phyloP scores from a whole-genome alignment of 2,113 vertebrate genomes.

The Ornithorhynchus anatinus region DNA sequence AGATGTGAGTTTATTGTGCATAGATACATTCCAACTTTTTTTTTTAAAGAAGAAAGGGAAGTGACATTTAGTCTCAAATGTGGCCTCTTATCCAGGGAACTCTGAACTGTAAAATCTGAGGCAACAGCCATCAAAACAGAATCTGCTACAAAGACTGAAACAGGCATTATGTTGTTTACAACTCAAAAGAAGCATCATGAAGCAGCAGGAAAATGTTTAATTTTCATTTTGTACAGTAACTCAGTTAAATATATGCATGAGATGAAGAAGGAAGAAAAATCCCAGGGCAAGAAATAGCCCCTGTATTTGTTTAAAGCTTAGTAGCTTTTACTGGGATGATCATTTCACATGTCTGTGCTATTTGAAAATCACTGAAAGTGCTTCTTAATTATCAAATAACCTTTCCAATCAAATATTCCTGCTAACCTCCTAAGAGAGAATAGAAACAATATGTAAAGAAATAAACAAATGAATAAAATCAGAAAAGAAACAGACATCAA shows the following conservation, averaged over 20 bases:
- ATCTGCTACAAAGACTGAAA: slow-evolving; percentile 9
- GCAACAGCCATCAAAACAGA: slow-evolving; percentile 18
- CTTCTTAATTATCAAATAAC: background rate
- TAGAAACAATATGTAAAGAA: too few species aligned
- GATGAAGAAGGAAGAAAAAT: background rate
- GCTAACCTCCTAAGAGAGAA: too few species aligned
- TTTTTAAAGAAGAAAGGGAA: slow-evolving; percentile 21
- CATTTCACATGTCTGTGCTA: too few species aligned
- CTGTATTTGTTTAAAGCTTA: background rate
- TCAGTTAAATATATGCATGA: background rate
- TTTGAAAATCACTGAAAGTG: background rate
- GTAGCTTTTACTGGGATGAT: background rate
- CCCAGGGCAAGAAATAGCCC: background rate
- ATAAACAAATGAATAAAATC: background rate
- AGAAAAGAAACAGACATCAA: background rate
- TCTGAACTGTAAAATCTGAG: background rate
- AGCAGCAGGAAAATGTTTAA: background rate
- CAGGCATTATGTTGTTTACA: background rate
- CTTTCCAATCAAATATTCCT: background rate
- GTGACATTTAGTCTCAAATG: slow-evolving; percentile 23
- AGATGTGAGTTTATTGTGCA: background rate
- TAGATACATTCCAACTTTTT: background rate
- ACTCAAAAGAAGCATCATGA: background rate
- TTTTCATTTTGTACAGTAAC: background rate
- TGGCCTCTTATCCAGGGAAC: slow-evolving; percentile 33